Evolutionary conservation across 2,113 vertebrate genomes (phyloP), one percentile per base, ranked within the genome.

Genomic region (Chascanopsetta lugubris): DNA sequence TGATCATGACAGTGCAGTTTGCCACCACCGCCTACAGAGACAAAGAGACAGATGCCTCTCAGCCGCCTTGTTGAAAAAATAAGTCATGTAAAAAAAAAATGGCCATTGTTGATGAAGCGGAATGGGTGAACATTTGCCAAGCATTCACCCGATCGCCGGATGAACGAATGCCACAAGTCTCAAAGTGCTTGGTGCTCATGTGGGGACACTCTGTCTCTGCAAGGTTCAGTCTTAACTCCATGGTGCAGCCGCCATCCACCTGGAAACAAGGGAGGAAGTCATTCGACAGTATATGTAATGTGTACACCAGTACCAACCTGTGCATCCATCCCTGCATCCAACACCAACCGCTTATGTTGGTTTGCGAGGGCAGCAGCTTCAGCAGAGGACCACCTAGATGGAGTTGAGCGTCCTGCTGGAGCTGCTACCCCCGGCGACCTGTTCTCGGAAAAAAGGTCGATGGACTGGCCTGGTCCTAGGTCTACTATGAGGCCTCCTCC

Each of bases 171-270:
- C 25, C n/a, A 61, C 89, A 91, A 8, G 89, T 45, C n/a, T 80
- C 54, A 38, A 77, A 61, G 32, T 53, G 71, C 80, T 74, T 83
- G 7, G 88, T 87, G 63, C 71, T 70, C 18, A 86, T 22, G 15
- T 47, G 8, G 13, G 82, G 85, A 36, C 88, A 90, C 0, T 3
- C 55, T 18, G 87, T 88, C 61, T 91, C 87, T 11, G 21, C 45
- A n/a, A 91, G 72, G 0, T 67, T 30, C 59, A 91, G 17, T 5
- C 59, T n/a, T 40, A 91, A 29, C 17, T 61, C 6, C 13, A 85
- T 21, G 4, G 50, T 42, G 57, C 84, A 85, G 24, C 27, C 38
- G 0, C 49, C 13, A 2, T 53, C n/a, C 4, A 7, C 42, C 89
- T 91, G 59, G 32, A 61, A 55, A 25, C 24, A 56, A 12, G 17